These are phyloP conservation scores for Parnassius orleans DNA, from an alignment of 2,888 invertebrate genomes.

Conservation along the genomic window DNA sequence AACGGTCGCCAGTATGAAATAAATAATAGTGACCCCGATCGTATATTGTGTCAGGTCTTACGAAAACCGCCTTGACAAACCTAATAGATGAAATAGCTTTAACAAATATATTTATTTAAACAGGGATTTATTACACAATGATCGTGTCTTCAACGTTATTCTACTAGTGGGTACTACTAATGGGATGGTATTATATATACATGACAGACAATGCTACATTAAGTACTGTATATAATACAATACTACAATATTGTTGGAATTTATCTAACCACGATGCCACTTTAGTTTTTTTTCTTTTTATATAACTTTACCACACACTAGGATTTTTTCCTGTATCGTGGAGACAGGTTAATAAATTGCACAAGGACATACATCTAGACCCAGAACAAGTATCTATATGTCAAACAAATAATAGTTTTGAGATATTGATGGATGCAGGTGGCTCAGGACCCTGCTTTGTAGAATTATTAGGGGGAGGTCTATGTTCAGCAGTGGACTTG, in stretches of 20 bases:
- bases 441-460: too few relatives aligned
- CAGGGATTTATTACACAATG: constrained; percentile 60
- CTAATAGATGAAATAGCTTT: constrained; percentile 64
- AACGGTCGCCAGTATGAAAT: constrained; percentile 15
- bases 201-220: constrained; percentile 15
- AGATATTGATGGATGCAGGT: too few relatives aligned
- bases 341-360: too few relatives aligned
- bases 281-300: too few relatives aligned
- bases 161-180: constrained; percentile 7
- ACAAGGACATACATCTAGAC: too few relatives aligned
- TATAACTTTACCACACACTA: too few relatives aligned
- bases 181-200: constrained; percentile 11
- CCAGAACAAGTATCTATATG: too few relatives aligned
- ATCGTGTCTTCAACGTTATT: constrained; percentile 54
- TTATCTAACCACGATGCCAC: too few relatives aligned
- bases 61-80: constrained; percentile 72
- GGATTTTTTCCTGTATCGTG: too few relatives aligned
- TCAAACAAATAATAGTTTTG: too few relatives aligned
- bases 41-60: constrained; percentile 56
- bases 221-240: constrained; percentile 3
- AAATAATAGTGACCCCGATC: constrained; percentile 21
- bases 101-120: constrained; percentile 69
- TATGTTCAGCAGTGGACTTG: too few relatives aligned
- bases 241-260: neutral
- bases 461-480: too few relatives aligned